Conservation (phyloP, 2,113 vertebrate genomes). For the Lophochroa leadbeateri region DNA sequence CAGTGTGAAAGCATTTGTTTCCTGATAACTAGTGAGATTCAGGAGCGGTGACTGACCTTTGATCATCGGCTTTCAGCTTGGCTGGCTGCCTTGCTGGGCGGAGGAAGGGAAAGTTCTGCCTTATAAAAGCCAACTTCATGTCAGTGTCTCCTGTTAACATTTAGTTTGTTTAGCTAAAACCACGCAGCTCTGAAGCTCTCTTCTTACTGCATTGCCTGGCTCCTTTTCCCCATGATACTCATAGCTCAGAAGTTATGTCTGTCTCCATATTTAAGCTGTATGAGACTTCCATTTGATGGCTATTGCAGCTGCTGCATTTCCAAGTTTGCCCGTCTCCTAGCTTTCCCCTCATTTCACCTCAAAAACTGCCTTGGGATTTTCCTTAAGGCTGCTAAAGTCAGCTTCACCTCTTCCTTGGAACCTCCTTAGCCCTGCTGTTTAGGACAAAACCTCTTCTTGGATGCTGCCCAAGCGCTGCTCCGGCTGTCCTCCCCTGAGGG, state of each 20-base stretch:
- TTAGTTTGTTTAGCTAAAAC: slow-evolving; percentile 18
- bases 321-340: neutral
- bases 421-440: neutral
- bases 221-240: neutral
- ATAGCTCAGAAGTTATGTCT: neutral
- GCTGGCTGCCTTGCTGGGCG: neutral
- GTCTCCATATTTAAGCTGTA: slow-evolving; percentile 9
- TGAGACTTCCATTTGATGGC: slow-evolving; percentile 13
- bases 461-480: neutral
- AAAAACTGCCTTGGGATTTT: neutral
- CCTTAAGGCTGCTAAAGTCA: neutral
- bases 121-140: slow-evolving; percentile 28
- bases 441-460: neutral
- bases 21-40: slow-evolving; percentile 44
- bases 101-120: slow-evolving; percentile 42
- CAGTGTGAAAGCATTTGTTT: slow-evolving; percentile 49
- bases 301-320: slow-evolving; percentile 6
- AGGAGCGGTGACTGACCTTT: slow-evolving; percentile 50
- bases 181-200: neutral
- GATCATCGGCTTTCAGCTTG: slow-evolving; percentile 33
- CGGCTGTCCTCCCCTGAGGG: neutral
- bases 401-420: neutral
- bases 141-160: slow-evolving; percentile 28
- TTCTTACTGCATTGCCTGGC: neutral
- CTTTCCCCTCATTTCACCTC: neutral